Evolutionary conservation across 2,113 vertebrate species (phyloP).

Genomic region (Harpagus bidentatus): DNA sequence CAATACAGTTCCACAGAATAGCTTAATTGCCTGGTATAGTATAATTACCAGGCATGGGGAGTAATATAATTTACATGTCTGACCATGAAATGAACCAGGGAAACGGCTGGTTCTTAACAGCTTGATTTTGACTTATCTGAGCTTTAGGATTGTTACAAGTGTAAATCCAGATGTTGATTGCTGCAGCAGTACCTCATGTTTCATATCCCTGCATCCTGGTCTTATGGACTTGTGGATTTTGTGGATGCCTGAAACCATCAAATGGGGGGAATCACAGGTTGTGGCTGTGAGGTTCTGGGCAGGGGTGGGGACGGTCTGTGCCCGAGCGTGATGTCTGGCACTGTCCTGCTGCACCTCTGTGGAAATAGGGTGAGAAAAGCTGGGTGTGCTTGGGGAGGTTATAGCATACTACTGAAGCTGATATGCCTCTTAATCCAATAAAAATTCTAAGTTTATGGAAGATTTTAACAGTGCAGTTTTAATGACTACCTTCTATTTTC

Average conservation of each 20-base stretch:
- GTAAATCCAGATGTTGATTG: not conserved
- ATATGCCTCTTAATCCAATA: not conserved
- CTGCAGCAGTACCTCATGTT: not conserved
- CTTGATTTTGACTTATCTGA: not conserved
- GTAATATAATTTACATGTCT: slow-evolving; percentile 22
- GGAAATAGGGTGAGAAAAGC: not conserved
- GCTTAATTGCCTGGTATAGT: not conserved
- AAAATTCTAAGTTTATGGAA: not conserved
- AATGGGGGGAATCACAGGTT: not conserved
- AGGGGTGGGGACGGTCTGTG: not conserved
- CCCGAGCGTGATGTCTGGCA: not conserved
- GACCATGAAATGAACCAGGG: slow-evolving; percentile 9
- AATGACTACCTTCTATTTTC: not conserved
- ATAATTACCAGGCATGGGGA: not conserved
- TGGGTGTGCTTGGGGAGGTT: not conserved
- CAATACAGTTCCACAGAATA: not conserved
- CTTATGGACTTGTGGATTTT: not conserved
- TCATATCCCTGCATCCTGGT: not conserved
- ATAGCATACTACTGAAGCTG: not conserved
- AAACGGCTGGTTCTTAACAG: not conserved
- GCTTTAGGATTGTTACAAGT: not conserved
- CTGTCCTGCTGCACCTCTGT: not conserved
- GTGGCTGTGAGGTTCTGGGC: not conserved
- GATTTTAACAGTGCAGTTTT: not conserved
- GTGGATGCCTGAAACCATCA: not conserved